Evolutionary conservation across 2,797 vertebrate genomes (phyloP).

Genomic region (Mormyrops attenuatus): DNA sequence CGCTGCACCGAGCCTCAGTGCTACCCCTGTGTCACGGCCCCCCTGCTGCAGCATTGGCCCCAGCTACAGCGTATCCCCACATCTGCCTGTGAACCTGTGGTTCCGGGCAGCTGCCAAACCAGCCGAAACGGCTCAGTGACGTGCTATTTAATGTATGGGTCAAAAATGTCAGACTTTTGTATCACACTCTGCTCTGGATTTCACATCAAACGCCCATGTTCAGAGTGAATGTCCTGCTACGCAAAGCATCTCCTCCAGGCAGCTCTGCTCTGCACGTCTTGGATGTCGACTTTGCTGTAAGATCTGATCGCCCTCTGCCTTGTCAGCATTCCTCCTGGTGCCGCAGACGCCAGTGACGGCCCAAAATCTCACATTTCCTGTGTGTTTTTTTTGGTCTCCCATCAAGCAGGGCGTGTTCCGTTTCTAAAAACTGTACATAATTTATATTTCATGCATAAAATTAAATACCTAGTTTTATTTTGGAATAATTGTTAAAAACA

Average conservation of each 20-base stretch:
- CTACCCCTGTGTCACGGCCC: conserved; percentile 22
- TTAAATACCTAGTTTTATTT: not conserved
- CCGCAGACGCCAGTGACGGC: not conserved
- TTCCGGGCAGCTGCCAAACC: conserved; percentile 25
- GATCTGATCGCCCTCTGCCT: not conserved
- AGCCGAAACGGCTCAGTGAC: conserved; percentile 29
- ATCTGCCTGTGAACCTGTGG: conserved; percentile 28
- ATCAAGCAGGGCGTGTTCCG: not conserved
- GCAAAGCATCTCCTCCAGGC: not conserved
- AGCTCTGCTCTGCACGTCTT: not conserved
- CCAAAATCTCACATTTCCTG: not conserved
- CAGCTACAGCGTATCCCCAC: conserved; percentile 29
- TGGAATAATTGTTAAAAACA: not conserved
- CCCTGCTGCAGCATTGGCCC: conserved; percentile 29
- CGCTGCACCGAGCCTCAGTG: not conserved
- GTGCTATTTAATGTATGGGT: conserved; percentile 22
- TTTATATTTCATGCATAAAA: not conserved
- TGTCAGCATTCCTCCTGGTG: not conserved
- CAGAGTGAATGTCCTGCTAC: not conserved
- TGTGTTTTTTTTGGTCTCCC: not conserved
- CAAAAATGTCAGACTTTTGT: conserved; percentile 4
- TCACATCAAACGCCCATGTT: not conserved
- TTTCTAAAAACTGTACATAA: not conserved
- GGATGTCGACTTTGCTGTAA: not conserved
- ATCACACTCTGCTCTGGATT: not conserved